A percentile compares a stretch with the other conserved stretches of the same genome.
Evolutionary conservation across 2,113 vertebrate species (phyloP).

Genomic region (Oryzias celebensis): DNA sequence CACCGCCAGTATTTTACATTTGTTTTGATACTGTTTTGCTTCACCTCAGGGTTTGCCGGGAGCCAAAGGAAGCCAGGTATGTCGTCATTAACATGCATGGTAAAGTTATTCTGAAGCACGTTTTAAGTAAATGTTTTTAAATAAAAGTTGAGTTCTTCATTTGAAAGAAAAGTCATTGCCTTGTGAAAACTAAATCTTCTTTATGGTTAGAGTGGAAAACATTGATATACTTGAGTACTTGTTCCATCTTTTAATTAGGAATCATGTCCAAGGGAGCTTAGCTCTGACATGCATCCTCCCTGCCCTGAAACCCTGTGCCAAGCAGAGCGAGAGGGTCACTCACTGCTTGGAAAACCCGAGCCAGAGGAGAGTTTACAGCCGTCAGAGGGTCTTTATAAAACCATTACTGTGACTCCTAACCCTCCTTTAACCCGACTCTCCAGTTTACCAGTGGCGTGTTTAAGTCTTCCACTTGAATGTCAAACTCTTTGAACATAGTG

Average conservation of each 20-base stretch:
- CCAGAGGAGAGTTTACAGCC: constrained; percentile 39
- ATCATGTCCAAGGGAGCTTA: constrained; percentile 39
- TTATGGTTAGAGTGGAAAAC: constrained; percentile 19
- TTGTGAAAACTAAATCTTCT: constrained; percentile 43
- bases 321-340: constrained; percentile 53
- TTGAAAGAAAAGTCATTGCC: constrained; percentile 32
- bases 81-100: constrained; percentile 8
- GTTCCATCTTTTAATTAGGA: constrained; percentile 49
- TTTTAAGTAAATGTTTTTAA: neutral
- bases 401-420: constrained; percentile 25
- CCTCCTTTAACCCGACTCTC: constrained; percentile 7
- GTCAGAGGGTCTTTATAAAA: constrained; percentile 61
- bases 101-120: constrained; percentile 12
- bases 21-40: constrained; percentile 16
- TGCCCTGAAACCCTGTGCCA: constrained; percentile 4
- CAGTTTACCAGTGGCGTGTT: constrained; percentile 11
- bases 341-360: constrained; percentile 35
- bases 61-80: constrained; percentile 79
- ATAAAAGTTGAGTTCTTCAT: constrained; percentile 17
- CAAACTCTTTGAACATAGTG: constrained; percentile 49
- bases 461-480: constrained; percentile 45
- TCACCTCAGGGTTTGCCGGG: constrained; percentile 73
- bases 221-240: constrained; percentile 29
- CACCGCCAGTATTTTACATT: constrained; percentile 6
- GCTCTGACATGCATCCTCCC: constrained; percentile 42